Percentiles rank a stretch among this genome's conserved stretches.
Conservation (phyloP, 2,888 invertebrate species). For the Oxycera nigricornis region DNA sequence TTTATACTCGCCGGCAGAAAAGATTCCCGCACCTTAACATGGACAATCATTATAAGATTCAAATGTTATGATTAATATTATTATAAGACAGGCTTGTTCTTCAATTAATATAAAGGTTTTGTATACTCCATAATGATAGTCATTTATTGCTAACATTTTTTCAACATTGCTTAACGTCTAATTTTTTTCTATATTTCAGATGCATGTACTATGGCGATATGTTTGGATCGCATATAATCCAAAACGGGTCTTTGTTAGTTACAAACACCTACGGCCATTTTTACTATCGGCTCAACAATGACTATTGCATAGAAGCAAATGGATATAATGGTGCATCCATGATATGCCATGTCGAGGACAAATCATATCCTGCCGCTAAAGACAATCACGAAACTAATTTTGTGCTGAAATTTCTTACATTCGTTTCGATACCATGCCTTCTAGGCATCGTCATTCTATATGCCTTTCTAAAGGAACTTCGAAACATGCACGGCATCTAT, state of each 20-base stretch:
- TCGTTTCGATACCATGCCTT: constrained; percentile 17
- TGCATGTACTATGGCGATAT: constrained; percentile 26
- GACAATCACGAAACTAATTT: neutral
- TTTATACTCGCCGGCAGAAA: too few species aligned
- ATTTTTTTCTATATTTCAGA: neutral
- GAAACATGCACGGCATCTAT: constrained; percentile 21
- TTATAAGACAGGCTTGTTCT: too few species aligned
- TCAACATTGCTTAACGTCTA: neutral
- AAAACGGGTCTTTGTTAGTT: constrained; percentile 22
- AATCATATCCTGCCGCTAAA: neutral
- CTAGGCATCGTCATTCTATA: neutral
- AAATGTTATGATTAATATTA: too few species aligned
- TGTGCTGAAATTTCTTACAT: neutral
- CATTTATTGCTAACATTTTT: too few species aligned
- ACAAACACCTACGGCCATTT: constrained; percentile 23
- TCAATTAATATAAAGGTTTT: too few species aligned
- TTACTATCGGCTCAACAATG: constrained; percentile 1
- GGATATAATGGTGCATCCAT: constrained; percentile 6
- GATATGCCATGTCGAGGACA: constrained; percentile 4
- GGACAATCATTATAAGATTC: too few species aligned
- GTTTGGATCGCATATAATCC: constrained; percentile 16
- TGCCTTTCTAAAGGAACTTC: neutral
- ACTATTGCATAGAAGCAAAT: constrained; percentile 11
- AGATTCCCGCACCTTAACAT: too few species aligned
- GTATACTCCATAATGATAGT: too few species aligned